Conservation (phyloP, 2,797 vertebrate genomes). For the Ibycter americanus region DNA sequence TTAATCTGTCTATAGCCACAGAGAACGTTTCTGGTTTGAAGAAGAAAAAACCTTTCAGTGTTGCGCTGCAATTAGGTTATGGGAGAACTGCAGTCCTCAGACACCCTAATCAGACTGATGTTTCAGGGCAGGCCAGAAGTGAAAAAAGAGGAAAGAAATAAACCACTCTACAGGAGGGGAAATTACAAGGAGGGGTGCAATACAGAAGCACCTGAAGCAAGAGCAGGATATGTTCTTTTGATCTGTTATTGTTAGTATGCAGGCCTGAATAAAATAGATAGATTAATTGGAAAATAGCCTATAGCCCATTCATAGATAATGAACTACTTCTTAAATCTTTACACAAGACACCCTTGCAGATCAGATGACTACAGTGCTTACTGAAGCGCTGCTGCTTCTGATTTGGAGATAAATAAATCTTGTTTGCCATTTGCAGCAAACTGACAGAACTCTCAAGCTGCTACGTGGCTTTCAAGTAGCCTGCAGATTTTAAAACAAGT, state of each 20-base stretch:
- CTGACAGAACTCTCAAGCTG: neutral
- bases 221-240: neutral
- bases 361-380: neutral
- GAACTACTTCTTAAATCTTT: conserved; percentile 7
- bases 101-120: neutral
- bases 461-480: neutral
- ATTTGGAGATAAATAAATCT: conserved; percentile 22
- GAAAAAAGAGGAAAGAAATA: neutral
- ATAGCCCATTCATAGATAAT: neutral
- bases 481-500: neutral
- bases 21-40: neutral
- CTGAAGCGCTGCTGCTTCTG: neutral
- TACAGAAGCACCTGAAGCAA: neutral
- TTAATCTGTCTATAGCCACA: neutral
- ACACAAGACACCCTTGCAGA: neutral
- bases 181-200: neutral
- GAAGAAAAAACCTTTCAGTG: neutral
- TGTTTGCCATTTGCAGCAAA: neutral
- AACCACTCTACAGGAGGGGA: neutral
- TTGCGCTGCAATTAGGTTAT: neutral
- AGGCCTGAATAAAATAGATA: neutral
- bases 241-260: conserved; percentile 5
- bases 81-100: neutral
- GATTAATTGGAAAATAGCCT: conserved; percentile 28
- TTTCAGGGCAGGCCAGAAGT: neutral